phyloP scores from a whole-genome alignment of 2,888 invertebrate species.

The Rutpela maculata region DNA sequence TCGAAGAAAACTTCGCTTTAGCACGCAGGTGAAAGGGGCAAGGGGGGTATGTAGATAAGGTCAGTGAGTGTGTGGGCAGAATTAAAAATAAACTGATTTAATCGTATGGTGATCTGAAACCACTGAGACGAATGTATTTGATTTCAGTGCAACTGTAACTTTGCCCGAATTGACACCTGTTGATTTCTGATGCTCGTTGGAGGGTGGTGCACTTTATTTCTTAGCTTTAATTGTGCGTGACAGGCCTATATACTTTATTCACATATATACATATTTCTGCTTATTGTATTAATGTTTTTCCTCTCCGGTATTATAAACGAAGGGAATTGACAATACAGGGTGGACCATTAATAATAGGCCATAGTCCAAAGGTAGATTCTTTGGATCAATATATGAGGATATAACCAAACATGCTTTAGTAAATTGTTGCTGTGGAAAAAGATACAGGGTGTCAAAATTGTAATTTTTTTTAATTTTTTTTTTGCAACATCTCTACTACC shows the following conservation, averaged over 20 bases:
- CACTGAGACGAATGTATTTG: slow-evolving; percentile 42
- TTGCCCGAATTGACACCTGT: slow-evolving; percentile 42
- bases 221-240: background rate
- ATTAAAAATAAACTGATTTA: slow-evolving; percentile 49
- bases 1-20: slow-evolving; percentile 14
- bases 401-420: too few relatives aligned
- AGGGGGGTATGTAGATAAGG: slow-evolving; percentile 49
- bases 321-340: too few relatives aligned
- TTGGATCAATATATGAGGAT: too few relatives aligned
- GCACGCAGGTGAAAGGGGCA: slow-evolving; percentile 22
- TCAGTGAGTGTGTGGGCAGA: slow-evolving; percentile 50
- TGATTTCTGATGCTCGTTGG: slow-evolving; percentile 19
- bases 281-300: too few relatives aligned
- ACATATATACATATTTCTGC: too few relatives aligned
- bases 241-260: background rate
- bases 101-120: slow-evolving; percentile 48
- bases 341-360: too few relatives aligned
- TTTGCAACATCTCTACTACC: too few relatives aligned
- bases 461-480: too few relatives aligned
- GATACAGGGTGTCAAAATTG: too few relatives aligned
- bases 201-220: background rate
- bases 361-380: too few relatives aligned
- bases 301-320: too few relatives aligned
- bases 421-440: too few relatives aligned
- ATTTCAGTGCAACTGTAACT: slow-evolving; percentile 43